Evolutionary conservation across 2,888 invertebrate genomes (phyloP).

Genomic region (Malacosoma neustria): DNA sequence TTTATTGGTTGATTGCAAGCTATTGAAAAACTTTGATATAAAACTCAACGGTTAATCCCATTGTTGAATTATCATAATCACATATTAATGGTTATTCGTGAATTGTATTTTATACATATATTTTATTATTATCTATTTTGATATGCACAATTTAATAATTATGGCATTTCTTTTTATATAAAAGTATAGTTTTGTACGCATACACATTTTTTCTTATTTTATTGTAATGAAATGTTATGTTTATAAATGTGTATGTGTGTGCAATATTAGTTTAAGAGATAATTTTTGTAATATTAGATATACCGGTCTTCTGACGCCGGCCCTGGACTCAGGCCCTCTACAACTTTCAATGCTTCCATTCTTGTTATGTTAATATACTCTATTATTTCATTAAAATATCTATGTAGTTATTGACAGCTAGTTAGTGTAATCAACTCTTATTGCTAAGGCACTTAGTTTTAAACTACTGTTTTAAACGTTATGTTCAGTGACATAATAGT

Average conservation of each 20-base stretch:
- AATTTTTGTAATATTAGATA: slow-evolving; percentile 53
- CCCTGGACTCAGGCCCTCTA: slow-evolving; percentile 9
- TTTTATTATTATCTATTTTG: slow-evolving; percentile 67
- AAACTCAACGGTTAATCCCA: slow-evolving; percentile 26
- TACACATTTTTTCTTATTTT: slow-evolving; percentile 62
- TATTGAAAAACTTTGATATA: slow-evolving; percentile 13
- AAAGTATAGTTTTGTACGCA: slow-evolving; percentile 66
- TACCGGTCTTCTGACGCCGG: slow-evolving; percentile 32
- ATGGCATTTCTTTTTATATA: slow-evolving; percentile 55
- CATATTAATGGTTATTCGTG: slow-evolving; percentile 60
- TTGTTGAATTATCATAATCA: slow-evolving; percentile 49
- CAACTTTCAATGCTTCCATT: slow-evolving; percentile 48
- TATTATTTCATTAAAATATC: slow-evolving; percentile 24
- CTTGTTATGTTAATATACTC: slow-evolving; percentile 47
- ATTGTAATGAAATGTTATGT: slow-evolving; percentile 42
- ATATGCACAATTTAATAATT: slow-evolving; percentile 65
- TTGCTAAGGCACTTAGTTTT: slow-evolving; percentile 59
- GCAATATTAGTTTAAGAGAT: slow-evolving; percentile 70
- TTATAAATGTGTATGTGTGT: slow-evolving; percentile 73
- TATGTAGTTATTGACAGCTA: slow-evolving; percentile 46
- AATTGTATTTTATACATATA: slow-evolving; percentile 70
- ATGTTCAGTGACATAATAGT: slow-evolving; percentile 68
- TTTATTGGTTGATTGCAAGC: slow-evolving; percentile 17
- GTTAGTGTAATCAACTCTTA: slow-evolving; percentile 67
- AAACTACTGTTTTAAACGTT: slow-evolving; percentile 56